Conservation (phyloP, 2,888 invertebrate genomes). For the Slavum lentiscoides region DNA sequence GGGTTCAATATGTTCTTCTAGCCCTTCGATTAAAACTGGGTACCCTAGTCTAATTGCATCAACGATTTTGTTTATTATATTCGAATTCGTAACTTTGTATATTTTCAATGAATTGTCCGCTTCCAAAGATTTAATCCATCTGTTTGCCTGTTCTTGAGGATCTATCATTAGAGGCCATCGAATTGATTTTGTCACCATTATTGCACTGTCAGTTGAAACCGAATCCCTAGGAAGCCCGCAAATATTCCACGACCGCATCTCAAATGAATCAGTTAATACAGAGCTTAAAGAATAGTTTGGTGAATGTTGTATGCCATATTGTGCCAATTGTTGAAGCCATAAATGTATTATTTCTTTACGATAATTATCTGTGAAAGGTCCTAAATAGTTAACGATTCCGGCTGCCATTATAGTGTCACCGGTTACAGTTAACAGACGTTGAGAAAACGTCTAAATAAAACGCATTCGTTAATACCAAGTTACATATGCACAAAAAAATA, state of each 20-base stretch:
- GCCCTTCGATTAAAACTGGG: conserved; percentile 86
- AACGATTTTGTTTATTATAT: conserved; percentile 80
- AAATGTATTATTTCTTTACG: conserved; percentile 68
- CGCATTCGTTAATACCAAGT: not conserved
- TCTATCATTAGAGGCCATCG: conserved; percentile 92
- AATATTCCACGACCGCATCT: conserved; percentile 78
- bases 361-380: conserved; percentile 80
- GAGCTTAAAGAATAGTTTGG: conserved; percentile 69
- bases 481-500: not conserved
- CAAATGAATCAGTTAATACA: conserved; percentile 79
- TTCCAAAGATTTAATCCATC: conserved; percentile 91
- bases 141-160: conserved; percentile 93
- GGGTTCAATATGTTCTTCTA: conserved; percentile 76
- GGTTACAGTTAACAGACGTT: conserved; percentile 61
- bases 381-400: conserved; percentile 86
- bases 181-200: conserved; percentile 80
- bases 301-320: conserved; percentile 73
- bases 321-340: conserved; percentile 73
- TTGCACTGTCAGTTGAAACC: conserved; percentile 89
- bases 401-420: conserved; percentile 88
- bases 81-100: conserved; percentile 70
- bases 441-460: conserved; percentile 33
- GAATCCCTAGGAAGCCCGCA: conserved; percentile 84
- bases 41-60: conserved; percentile 71
- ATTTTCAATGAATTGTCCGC: conserved; percentile 72